These are phyloP conservation scores for Cololabis saira DNA, from an alignment of 2,113 vertebrate genomes.

Conservation along the genomic window DNA sequence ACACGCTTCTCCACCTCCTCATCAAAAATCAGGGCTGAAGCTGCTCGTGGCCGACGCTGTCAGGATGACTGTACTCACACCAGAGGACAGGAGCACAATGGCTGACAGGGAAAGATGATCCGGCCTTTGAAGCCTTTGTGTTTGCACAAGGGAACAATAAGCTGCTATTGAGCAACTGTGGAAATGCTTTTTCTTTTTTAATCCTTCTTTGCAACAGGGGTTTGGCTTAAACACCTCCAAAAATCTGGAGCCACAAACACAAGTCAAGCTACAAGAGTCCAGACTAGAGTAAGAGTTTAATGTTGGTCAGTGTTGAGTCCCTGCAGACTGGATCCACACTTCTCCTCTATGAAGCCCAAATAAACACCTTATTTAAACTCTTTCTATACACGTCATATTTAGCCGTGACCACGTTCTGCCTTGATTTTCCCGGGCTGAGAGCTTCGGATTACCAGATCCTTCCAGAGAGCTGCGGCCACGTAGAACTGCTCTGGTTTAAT, in stretches of 20 bases:
- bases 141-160: constrained; percentile 58
- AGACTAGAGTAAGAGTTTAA: too few species aligned
- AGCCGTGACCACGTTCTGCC: constrained; percentile 17
- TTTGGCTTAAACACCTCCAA: too few species aligned
- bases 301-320: too few species aligned
- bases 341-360: too few species aligned
- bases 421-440: background rate
- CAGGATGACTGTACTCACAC: constrained; percentile 64
- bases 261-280: too few species aligned
- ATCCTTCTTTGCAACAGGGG: background rate
- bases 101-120: constrained; percentile 36
- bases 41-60: constrained; percentile 37
- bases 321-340: too few species aligned
- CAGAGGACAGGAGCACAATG: constrained; percentile 33
- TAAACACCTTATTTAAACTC: too few species aligned
- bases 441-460: constrained; percentile 20
- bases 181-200: constrained; percentile 40
- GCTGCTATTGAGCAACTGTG: constrained; percentile 46
- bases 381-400: too few species aligned
- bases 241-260: too few species aligned
- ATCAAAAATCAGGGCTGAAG: constrained; percentile 80
- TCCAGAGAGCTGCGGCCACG: constrained; percentile 59
- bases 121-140: constrained; percentile 62
- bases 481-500: constrained; percentile 71
- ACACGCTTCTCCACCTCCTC: constrained; percentile 69